Percentiles rank a stretch among this genome's conserved stretches.
Evolutionary conservation across 2,888 invertebrate species (phyloP).

Genomic region (Seira musarum): DNA sequence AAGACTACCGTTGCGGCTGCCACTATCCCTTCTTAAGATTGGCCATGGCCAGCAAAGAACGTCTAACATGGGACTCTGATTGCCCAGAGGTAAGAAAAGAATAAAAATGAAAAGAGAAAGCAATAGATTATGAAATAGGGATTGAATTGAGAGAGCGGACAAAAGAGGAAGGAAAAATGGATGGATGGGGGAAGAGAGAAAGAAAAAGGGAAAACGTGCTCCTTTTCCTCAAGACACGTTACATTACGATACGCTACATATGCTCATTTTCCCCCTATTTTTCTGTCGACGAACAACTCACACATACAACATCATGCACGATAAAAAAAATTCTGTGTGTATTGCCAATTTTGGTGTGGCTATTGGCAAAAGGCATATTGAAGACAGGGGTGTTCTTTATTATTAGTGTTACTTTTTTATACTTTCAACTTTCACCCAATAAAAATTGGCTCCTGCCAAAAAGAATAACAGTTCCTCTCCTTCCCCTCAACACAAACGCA

Average conservation of each 20-base stretch:
- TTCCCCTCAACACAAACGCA: too few relatives aligned
- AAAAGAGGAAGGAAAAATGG: constrained; percentile 17
- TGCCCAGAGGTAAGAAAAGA: constrained; percentile 64
- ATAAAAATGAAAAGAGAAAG: constrained; percentile 50
- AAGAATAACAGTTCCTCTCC: constrained; percentile 49
- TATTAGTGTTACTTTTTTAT: constrained; percentile 40
- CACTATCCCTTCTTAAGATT: constrained; percentile 64
- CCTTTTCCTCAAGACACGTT: too few relatives aligned
- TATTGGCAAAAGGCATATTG: constrained; percentile 15
- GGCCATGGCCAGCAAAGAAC: constrained; percentile 54
- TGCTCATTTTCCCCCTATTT: constrained; percentile 18
- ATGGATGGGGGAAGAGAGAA: constrained; percentile 8
- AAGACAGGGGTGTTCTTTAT: constrained; percentile 16
- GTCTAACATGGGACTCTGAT: constrained; percentile 63
- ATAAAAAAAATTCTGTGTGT: constrained; percentile 10
- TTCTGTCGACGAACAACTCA: neutral
- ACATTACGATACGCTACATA: constrained; percentile 31
- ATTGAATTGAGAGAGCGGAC: constrained; percentile 42
- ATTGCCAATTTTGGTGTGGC: constrained; percentile 16
- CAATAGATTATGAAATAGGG: constrained; percentile 57
- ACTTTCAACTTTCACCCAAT: constrained; percentile 52
- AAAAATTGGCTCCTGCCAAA: constrained; percentile 52
- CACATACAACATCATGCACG: constrained; percentile 19
- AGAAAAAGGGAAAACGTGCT: constrained; percentile 10
- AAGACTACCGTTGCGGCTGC: constrained; percentile 68